Conservation (phyloP, 2,888 invertebrate species). For the Drosophila nigricruria region DNA sequence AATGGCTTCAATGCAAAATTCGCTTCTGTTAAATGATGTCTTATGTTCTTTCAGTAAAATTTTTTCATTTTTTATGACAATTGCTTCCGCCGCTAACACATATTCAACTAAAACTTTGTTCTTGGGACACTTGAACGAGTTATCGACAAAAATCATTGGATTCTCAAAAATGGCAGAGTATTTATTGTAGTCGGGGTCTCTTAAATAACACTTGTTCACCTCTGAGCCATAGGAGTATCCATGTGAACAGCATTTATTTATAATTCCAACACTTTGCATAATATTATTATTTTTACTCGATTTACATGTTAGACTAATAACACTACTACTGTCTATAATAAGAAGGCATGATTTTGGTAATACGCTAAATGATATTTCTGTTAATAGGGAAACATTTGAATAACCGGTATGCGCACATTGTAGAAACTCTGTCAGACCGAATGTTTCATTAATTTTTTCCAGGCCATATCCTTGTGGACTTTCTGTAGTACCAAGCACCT, state of each 20-base stretch:
- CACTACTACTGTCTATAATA: slow-evolving; percentile 47
- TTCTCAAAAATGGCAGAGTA: slow-evolving; percentile 72
- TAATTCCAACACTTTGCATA: slow-evolving; percentile 62
- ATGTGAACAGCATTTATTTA: slow-evolving; percentile 83
- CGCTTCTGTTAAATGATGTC: slow-evolving; percentile 54
- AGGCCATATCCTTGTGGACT: slow-evolving; percentile 37
- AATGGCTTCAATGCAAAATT: slow-evolving; percentile 83
- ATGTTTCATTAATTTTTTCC: not conserved
- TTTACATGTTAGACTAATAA: slow-evolving; percentile 67
- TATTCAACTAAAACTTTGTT: slow-evolving; percentile 82
- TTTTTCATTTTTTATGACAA: slow-evolving; percentile 64
- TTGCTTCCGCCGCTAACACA: slow-evolving; percentile 58
- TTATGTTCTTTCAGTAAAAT: slow-evolving; percentile 55
- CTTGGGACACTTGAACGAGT: slow-evolving; percentile 69
- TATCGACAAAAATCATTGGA: slow-evolving; percentile 73
- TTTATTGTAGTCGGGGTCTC: slow-evolving; percentile 54
- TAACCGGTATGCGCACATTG: slow-evolving; percentile 15
- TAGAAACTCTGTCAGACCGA: not conserved
- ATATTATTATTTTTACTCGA: slow-evolving; percentile 22
- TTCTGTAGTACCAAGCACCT: slow-evolving; percentile 24
- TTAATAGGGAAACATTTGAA: slow-evolving; percentile 28
- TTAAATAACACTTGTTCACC: slow-evolving; percentile 61
- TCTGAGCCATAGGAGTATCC: slow-evolving; percentile 72
- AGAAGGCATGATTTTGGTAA: slow-evolving; percentile 61
- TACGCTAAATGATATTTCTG: slow-evolving; percentile 20